phyloP scores from a whole-genome alignment of 2,797 vertebrate genomes.

The Tragopan temminckii region DNA sequence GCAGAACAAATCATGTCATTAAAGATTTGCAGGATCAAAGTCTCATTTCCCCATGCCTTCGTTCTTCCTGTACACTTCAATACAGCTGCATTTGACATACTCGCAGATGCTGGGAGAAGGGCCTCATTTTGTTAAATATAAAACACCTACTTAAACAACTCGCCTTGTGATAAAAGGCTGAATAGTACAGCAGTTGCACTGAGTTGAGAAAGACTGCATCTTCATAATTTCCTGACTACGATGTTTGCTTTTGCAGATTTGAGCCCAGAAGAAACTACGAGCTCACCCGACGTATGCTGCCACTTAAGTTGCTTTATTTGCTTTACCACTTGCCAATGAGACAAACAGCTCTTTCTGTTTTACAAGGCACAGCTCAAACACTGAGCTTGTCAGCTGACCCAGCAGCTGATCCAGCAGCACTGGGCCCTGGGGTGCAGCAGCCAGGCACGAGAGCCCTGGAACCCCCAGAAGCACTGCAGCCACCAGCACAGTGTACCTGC shows the following conservation, averaged over 20 bases:
- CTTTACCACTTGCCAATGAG: background rate
- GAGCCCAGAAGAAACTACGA: background rate
- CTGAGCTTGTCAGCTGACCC: background rate
- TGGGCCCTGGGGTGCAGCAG: rapidly evolving
- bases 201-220: background rate
- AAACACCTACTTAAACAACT: background rate
- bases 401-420: rapidly evolving
- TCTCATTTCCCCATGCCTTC: background rate
- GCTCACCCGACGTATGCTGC: background rate
- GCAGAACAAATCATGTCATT: background rate
- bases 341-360: background rate
- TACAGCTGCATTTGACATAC: background rate
- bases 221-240: background rate
- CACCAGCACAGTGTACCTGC: background rate
- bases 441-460: background rate
- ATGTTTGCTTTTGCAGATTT: background rate
- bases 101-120: background rate
- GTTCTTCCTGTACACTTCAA: background rate
- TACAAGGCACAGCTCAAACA: background rate
- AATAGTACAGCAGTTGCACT: background rate
- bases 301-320: background rate
- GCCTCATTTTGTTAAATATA: background rate
- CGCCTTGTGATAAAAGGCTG: background rate
- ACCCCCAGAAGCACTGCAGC: rapidly evolving
- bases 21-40: background rate